phyloP scores from a whole-genome alignment of 2,888 invertebrate species.

The Cyaniris semiargus region DNA sequence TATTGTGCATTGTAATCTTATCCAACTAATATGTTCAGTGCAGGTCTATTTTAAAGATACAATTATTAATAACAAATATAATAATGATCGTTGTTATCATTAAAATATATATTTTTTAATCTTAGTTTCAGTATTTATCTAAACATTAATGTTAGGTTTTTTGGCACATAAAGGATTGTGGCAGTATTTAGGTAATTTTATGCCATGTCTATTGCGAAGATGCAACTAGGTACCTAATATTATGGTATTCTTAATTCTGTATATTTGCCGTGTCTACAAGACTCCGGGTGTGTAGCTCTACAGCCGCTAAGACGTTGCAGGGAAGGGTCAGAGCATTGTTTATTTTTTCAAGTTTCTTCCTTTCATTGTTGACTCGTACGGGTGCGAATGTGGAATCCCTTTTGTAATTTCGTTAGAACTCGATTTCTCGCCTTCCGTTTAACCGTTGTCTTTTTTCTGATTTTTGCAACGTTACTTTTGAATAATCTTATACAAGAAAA shows the following conservation, averaged over 20 bases:
- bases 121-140: too few relatives aligned
- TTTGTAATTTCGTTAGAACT: constrained; percentile 48
- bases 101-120: background rate
- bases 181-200: too few relatives aligned
- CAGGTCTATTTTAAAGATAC: background rate
- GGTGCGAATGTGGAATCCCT: constrained; percentile 52
- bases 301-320: constrained; percentile 58
- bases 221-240: too few relatives aligned
- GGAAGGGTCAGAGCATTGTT: constrained; percentile 59
- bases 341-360: constrained; percentile 57
- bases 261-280: constrained; percentile 36
- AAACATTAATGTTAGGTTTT: too few relatives aligned
- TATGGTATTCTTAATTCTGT: background rate
- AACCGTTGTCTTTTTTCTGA: constrained; percentile 31
- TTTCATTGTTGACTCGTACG: constrained; percentile 58
- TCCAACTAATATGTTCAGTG: background rate
- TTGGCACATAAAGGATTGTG: too few relatives aligned
- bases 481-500: background rate
- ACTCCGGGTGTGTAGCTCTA: constrained; percentile 37
- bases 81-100: background rate
- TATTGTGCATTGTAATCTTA: background rate
- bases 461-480: background rate
- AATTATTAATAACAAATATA: background rate
- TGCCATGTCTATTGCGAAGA: too few relatives aligned
- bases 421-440: constrained; percentile 38